Base-by-base conservation (phyloP, 2,888 invertebrate genomes). In the Macrosoma leucophasiata region DNA sequence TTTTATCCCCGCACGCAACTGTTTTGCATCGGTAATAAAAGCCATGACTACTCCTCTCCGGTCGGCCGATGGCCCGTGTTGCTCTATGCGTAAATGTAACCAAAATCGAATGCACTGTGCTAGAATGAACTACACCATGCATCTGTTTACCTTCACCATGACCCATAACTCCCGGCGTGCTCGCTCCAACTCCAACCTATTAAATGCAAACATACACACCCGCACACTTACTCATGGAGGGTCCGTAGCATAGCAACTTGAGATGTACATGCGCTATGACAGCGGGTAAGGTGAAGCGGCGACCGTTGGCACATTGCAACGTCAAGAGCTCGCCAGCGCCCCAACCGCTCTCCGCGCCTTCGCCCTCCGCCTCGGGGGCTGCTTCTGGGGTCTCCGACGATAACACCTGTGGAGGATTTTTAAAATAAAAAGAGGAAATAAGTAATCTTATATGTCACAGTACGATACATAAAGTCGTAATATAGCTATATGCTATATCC, bases 241-340 rank as follows among this genome's bases (percentile, higher is more conserved):
- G 81, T n/a, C 82, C 82, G 7, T 65, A 66, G 50, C 78, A 79
- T 17, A 82, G 67, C 53, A 81, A 62, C 51, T 78, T 79, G 48
- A 82, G 68, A 33, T 77, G 69, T 7, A 79, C 79, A 38, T 82
- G 82, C 43, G 72, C 79, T 0, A 94, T 89, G 7, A 94, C 74
- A 37, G 93, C 90, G 69, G 93, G 92, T 77, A 95, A 84, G 1
- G 90, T 89, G 45, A 91, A 91, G 44, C 90, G 38, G 2, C 71
- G 89, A 0, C 92, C 93, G 29, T 86, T 86, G 11, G 87, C 84
- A 94, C 95, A 95, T 51, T 90, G 89, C 28, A 95, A 88, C 24
- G 90, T 63, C 33, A 94, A 90, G 54, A 92, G 89, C 62, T 94
- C 94, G 57, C 90, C 91, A 40, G 87, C 59, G 13, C 48, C 28